phyloP scores from a whole-genome alignment of 2,888 invertebrate genomes.

The Dryobota labecula region DNA sequence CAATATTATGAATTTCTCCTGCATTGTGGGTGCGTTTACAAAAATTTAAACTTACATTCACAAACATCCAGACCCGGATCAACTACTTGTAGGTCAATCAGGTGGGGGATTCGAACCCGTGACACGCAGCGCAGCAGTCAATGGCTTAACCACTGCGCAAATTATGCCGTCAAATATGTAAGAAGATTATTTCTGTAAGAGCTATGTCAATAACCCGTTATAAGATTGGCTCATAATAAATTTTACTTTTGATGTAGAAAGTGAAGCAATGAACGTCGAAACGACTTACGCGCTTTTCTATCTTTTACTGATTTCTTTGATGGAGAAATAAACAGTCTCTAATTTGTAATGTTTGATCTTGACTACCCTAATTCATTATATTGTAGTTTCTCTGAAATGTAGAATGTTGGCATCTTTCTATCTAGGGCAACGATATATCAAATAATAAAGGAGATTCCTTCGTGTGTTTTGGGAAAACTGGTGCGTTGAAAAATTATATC shows the following conservation, averaged over 20 bases:
- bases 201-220: neutral
- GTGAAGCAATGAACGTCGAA: constrained; percentile 3
- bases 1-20: too few species aligned
- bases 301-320: constrained; percentile 45
- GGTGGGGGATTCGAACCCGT: too few species aligned
- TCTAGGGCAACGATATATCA: constrained; percentile 53
- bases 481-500: constrained; percentile 17
- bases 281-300: neutral
- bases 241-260: constrained; percentile 24
- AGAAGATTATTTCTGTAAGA: constrained; percentile 11
- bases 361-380: constrained; percentile 28
- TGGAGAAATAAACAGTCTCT: constrained; percentile 35
- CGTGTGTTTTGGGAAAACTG: constrained; percentile 15
- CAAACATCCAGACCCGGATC: too few species aligned
- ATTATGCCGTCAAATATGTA: too few species aligned
- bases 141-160: too few species aligned
- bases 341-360: constrained; percentile 39
- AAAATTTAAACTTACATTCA: too few species aligned
- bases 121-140: too few species aligned
- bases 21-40: too few species aligned
- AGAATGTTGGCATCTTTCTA: constrained; percentile 16
- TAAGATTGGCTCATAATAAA: constrained; percentile 11
- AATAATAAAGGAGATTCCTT: constrained; percentile 37
- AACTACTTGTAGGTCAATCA: too few species aligned
- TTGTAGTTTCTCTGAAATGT: constrained; percentile 27